Conservation (phyloP, 1,140 invertebrate genomes). For the Microplitis demolitor region DNA sequence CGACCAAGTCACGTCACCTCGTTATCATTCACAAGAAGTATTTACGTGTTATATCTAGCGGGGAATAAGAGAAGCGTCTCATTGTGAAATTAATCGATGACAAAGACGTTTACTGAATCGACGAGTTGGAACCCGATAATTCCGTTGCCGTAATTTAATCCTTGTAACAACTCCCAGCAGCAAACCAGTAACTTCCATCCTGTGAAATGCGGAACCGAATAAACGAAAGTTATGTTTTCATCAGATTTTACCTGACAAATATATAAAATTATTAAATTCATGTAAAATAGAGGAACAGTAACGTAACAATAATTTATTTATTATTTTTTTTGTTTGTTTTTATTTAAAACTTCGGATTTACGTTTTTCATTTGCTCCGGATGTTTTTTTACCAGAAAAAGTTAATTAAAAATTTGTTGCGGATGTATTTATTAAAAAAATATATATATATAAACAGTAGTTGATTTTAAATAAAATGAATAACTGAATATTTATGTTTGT, state of each 20-base stretch:
- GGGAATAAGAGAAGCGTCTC: neutral
- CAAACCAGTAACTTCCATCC: too few species aligned
- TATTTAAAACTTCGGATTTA: neutral
- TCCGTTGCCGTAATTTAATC: neutral
- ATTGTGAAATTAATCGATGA: constrained; percentile 8
- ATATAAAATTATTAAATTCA: too few species aligned
- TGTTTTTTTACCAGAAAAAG: too few species aligned
- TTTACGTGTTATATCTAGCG: neutral
- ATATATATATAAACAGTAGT: neutral
- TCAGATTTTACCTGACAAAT: too few species aligned
- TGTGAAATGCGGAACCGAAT: too few species aligned
- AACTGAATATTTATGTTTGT: neutral
- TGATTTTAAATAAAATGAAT: neutral
- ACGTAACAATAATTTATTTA: neutral
- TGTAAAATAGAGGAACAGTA: too few species aligned
- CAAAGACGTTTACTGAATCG: neutral
- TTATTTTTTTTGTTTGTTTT: neutral
- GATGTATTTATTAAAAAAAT: neutral
- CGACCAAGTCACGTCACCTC: constrained; percentile 15
- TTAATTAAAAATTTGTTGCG: too few species aligned
- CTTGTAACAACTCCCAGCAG: neutral
- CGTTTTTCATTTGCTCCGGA: neutral
- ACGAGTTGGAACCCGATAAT: neutral
- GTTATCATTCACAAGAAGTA: neutral
- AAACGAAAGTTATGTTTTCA: too few species aligned